Evolutionary conservation across 1,140 invertebrate genomes (phyloP), one percentile per base, ranked within the genome.

Genomic region (Solenopsis invicta): DNA sequence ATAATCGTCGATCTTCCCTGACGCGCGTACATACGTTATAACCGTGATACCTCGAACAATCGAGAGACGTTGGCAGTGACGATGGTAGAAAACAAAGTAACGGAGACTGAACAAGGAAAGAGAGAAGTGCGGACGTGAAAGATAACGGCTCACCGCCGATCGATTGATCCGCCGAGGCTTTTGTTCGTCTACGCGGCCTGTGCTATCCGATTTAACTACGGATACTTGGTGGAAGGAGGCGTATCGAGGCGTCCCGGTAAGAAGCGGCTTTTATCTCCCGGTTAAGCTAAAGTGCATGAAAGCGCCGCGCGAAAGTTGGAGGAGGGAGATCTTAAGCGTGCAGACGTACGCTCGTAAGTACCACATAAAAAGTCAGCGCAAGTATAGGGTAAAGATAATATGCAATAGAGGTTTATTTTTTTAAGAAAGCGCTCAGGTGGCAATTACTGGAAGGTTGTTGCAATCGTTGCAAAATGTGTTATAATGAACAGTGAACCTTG

Each of bases 151-250:
- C 91, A 89, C 88, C 86, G 90, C 90, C 92, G 87, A 94, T 94
- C 93, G 94, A 95, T 95, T 93, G 93, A 94, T 94, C 88, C 90
- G 88, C 75, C 76, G 89, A 91, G 91, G 90, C 93, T 94, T 94
- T 95, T 95, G 94, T 95, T 94, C 92, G 88, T 85, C 89, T 89
- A 90, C 92, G 87, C 64, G 78, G 75, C 69, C 76, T 37, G 80
- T 37, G 80, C 88, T 93, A 94, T 93, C 92, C 91, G 94, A 95
- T 94, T 95, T 93, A 93, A 94, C 93, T 92, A 93, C 87, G 90
- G 82, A 62, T 61, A 77, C 82, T 50, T 5, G 72, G 8, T 45
- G 29, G 52, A 85, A 64, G 61, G 71, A 74, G 48, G 21, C 85
- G 86, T 81, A 85, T 76, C 72, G 72, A 82, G 56, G 37, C 67